Base-by-base conservation (phyloP, 2,113 vertebrate species). In the Hydropotes inermis region DNA sequence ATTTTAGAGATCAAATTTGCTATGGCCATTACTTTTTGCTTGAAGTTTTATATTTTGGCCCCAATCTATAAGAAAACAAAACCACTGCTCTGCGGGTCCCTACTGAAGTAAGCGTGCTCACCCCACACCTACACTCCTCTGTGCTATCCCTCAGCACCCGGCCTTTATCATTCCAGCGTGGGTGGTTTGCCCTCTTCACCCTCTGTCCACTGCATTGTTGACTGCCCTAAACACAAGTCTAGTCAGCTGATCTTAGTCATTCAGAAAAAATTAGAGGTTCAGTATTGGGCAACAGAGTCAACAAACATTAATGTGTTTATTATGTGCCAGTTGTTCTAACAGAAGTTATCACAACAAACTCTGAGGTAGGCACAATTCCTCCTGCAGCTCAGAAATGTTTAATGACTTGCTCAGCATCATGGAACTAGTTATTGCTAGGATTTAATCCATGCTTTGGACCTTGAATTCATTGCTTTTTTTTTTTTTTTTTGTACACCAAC, bases 321-420 rank as follows among this genome's bases (percentile, higher is more conserved):
- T 97, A 89, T 19, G 39, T 78, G 17, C 45, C 58, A 82, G 39
- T 78, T 50, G 33, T 8, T 95, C 97, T 98, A 74, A 45, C 85
- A 93, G 83, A 98, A 91, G 97, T 98, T 98, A 98, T 93, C 93
- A 97, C 57, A 97, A 97, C 85, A 97, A 92, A 96, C 55, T 90
- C 45, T 52, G 82, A 95, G 76, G 93, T 94, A 88, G 52, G 14
- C 67, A 70, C 14, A 82, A 78, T 45, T 52, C 57, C 2, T 85
- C 33, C 23, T 70, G 30, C 33, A 58, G 25, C 23, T 97, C 78
- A 83, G 58, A 58, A 96, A 93, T 7, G 19, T 89, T 95, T 91
- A 94, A 14, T 78, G 95, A 84, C 76, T 94, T 91, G 47, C 82
- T 96, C n/a, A 39, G 67, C 47, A 94, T 94, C 92, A 88, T n/a